phyloP scores from a whole-genome alignment of 2,113 vertebrate species.

The Anhinga rufa region DNA sequence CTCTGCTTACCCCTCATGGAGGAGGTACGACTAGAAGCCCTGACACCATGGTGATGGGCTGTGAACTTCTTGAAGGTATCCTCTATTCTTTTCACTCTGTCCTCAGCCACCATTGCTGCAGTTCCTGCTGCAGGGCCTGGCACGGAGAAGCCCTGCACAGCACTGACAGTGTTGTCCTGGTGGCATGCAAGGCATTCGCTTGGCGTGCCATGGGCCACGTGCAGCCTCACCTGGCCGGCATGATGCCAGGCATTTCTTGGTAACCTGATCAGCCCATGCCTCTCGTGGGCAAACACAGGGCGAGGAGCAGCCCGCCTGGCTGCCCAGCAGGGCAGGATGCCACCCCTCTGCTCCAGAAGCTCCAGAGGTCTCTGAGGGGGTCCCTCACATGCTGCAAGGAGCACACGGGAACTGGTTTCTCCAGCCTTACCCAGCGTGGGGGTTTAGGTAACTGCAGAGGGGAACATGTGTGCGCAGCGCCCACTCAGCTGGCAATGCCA shows the following conservation, averaged over 20 bases:
- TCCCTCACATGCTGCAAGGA: not conserved
- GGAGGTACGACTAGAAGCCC: not conserved
- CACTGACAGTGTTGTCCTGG: not conserved
- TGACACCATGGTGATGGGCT: not conserved
- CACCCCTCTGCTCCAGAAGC: not conserved
- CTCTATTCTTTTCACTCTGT: not conserved
- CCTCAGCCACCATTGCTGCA: accelerated
- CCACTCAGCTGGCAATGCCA: not conserved
- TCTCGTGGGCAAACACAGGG: not conserved
- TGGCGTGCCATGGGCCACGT: not conserved
- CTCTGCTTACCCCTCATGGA: not conserved
- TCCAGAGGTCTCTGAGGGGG: not conserved
- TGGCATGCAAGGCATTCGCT: slow-evolving; percentile 27
- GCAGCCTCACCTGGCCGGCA: slow-evolving; percentile 15
- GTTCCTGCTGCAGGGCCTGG: accelerated
- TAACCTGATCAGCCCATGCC: not conserved
- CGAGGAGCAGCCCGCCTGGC: not conserved
- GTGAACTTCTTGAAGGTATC: not conserved
- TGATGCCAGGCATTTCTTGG: not conserved
- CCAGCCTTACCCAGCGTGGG: not conserved
- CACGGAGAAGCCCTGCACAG: not conserved
- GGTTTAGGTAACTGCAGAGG: not conserved
- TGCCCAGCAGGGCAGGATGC: not conserved
- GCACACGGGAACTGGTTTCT: not conserved
- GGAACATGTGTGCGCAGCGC: not conserved